These are phyloP conservation scores for Prinia subflava DNA, from an alignment of 2,113 vertebrate genomes.

Conservation along the genomic window DNA sequence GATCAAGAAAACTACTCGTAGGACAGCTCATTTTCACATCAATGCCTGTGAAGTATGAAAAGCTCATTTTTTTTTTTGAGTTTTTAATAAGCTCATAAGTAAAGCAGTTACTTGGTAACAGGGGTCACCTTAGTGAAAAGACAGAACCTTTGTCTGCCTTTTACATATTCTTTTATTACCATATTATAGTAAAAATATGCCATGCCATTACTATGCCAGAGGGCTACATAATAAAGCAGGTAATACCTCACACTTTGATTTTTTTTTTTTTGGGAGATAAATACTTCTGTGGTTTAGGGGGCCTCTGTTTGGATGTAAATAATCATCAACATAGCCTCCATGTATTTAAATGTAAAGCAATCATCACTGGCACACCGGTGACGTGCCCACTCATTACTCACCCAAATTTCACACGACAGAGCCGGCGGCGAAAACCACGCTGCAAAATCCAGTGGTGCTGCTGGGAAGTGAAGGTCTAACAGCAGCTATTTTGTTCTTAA, in stretches of 20 bases:
- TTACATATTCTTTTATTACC: conserved; percentile 83
- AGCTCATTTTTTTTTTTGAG: conserved; percentile 82
- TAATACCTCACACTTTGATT: conserved; percentile 56
- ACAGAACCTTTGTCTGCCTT: conserved; percentile 79
- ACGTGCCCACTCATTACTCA: background rate
- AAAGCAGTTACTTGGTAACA: conserved; percentile 86
- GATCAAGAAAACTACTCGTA: conserved; percentile 83
- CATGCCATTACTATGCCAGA: conserved; percentile 72
- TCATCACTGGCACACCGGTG: background rate
- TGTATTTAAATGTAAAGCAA: conserved; percentile 18
- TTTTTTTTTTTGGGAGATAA: conserved; percentile 46
- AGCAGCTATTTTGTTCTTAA: conserved; percentile 50
- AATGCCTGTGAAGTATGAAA: conserved; percentile 87
- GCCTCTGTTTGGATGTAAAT: conserved; percentile 54
- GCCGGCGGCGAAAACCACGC: background rate
- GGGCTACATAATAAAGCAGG: conserved; percentile 77
- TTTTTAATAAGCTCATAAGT: conserved; percentile 90
- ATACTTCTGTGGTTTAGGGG: conserved; percentile 44
- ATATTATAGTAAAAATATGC: conserved; percentile 82
- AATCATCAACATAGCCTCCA: conserved; percentile 7
- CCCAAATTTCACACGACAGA: background rate
- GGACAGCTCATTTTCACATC: conserved; percentile 86
- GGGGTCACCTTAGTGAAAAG: conserved; percentile 86
- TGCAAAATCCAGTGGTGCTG: background rate
- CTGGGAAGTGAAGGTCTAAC: background rate